These are phyloP conservation scores for Chironex yamaguchii DNA, from an alignment of 30 jellyfish, hydroid and myxozoan species.

Conservation along the genomic window DNA sequence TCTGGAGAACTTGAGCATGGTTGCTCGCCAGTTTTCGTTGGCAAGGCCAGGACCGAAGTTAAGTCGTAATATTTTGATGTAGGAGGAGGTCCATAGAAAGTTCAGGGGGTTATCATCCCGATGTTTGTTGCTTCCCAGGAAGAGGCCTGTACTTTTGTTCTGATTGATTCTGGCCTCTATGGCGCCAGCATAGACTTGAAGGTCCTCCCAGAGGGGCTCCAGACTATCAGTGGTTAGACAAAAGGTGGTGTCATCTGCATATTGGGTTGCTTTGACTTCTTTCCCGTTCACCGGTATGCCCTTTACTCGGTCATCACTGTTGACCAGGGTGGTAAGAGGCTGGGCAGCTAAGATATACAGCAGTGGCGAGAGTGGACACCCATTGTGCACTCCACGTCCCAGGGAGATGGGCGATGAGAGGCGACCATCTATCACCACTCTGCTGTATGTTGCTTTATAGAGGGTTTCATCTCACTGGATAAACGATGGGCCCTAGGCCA, in stretches of 20 bases:
- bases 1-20: not conserved
- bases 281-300: not conserved
- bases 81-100: slow-evolving; percentile 9
- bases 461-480: too few species aligned
- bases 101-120: slow-evolving; percentile 19
- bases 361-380: slow-evolving; percentile 51
- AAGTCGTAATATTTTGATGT: not conserved
- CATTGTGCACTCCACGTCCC: slow-evolving; percentile 44
- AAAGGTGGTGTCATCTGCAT: slow-evolving; percentile 45
- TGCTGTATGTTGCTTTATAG: too few species aligned
- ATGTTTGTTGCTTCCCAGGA: slow-evolving; percentile 50
- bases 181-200: slow-evolving; percentile 12
- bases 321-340: not conserved
- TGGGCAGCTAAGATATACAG: slow-evolving; percentile 14
- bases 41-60: not conserved
- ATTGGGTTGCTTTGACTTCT: slow-evolving; percentile 9
- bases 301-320: not conserved
- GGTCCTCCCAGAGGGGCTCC: not conserved
- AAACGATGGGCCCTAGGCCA: too few species aligned
- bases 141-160: slow-evolving; percentile 42
- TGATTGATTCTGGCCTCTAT: slow-evolving; percentile 38
- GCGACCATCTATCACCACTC: too few species aligned
- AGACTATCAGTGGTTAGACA: not conserved
- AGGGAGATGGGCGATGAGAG: too few species aligned
- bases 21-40: not conserved